Evolutionary conservation across 2,113 vertebrate species (phyloP).

Genomic region (Garra rufa): DNA sequence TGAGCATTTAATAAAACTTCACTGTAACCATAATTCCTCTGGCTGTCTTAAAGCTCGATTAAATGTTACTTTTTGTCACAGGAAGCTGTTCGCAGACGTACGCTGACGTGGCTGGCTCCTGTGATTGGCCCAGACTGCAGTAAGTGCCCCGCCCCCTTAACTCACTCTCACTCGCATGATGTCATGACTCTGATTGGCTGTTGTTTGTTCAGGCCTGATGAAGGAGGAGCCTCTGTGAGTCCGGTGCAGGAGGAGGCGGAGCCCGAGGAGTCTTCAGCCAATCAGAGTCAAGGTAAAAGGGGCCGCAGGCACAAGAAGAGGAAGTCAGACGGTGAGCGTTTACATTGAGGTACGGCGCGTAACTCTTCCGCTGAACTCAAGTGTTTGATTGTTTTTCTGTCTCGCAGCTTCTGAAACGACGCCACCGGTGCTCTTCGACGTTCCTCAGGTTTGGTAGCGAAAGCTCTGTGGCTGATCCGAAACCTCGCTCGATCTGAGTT

Average conservation of each 20-base stretch:
- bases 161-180: not conserved
- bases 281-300: conserved; percentile 75
- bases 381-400: not conserved
- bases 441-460: conserved; percentile 79
- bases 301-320: conserved; percentile 85
- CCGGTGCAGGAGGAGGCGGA: conserved; percentile 73
- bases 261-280: conserved; percentile 72
- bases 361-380: not conserved
- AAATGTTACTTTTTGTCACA: too few relatives aligned
- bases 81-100: conserved; percentile 54
- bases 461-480: not conserved
- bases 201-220: conserved; percentile 39
- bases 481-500: not conserved
- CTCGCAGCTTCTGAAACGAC: conserved; percentile 59
- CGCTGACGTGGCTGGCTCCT: conserved; percentile 65
- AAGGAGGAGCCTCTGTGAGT: conserved; percentile 12
- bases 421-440: conserved; percentile 70
- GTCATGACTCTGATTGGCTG: not conserved
- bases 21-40: too few relatives aligned
- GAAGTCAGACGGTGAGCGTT: conserved; percentile 79
- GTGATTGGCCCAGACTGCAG: conserved; percentile 73
- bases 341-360: not conserved
- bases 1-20: too few relatives aligned
- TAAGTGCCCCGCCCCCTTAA: conserved; percentile 57
- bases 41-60: too few relatives aligned